These are phyloP conservation scores for Amyelois transitella DNA, from an alignment of 1,140 invertebrate genomes.

Conservation along the genomic window DNA sequence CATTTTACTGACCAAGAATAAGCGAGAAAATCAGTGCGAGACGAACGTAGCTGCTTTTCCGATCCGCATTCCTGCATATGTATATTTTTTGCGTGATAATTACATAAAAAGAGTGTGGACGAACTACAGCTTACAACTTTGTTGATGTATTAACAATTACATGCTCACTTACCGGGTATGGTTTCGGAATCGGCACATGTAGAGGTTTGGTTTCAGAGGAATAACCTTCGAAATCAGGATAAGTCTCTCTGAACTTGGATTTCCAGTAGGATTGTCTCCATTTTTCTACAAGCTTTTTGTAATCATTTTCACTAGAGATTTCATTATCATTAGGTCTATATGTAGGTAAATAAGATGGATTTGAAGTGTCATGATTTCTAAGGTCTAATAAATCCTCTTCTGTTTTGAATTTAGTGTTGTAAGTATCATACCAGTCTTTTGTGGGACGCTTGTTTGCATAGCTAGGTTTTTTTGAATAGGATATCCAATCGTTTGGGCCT, in stretches of 20 bases:
- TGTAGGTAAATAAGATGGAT: conserved; percentile 44
- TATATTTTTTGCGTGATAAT: conserved; percentile 49
- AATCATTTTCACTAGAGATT: conserved; percentile 37
- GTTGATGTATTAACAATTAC: background rate
- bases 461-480: conserved; percentile 12
- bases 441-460: conserved; percentile 1
- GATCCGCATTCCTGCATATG: conserved; percentile 63
- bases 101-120: conserved; percentile 26
- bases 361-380: conserved; percentile 55
- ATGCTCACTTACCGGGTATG: conserved; percentile 54
- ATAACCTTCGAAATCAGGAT: conserved; percentile 48
- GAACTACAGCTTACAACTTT: background rate
- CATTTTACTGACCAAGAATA: conserved; percentile 50
- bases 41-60: conserved; percentile 44
- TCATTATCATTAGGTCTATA: conserved; percentile 37
- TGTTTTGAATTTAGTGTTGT: conserved; percentile 44
- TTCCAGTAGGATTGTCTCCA: conserved; percentile 59
- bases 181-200: conserved; percentile 53
- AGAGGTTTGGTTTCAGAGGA: conserved; percentile 49
- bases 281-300: conserved; percentile 53
- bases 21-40: conserved; percentile 63
- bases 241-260: conserved; percentile 49
- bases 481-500: conserved; percentile 23
- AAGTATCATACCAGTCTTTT: conserved; percentile 44
- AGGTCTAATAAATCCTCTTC: conserved; percentile 63